These are phyloP conservation scores for Tretioscincus oriximinensis DNA, from an alignment of 2,113 vertebrate species.

Conservation along the genomic window DNA sequence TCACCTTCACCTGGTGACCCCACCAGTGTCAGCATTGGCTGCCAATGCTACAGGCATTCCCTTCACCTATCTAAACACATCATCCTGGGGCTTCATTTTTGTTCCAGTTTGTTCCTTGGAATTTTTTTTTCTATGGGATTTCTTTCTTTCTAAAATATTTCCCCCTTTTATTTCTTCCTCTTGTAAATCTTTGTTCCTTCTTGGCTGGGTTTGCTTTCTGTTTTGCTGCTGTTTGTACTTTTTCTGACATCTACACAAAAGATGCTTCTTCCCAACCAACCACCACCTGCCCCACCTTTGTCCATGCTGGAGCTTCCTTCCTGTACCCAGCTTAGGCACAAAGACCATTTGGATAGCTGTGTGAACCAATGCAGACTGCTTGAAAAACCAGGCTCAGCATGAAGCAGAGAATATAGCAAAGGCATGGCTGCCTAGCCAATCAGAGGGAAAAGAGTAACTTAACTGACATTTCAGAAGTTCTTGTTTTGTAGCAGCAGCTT, in stretches of 20 bases:
- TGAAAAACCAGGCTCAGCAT: conserved; percentile 66
- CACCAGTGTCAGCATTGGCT: conserved; percentile 41
- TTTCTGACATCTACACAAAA: conserved; percentile 21
- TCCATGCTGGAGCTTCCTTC: conserved; percentile 47
- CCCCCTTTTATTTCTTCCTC: background rate
- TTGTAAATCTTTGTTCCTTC: background rate
- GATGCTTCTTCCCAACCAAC: conserved; percentile 33
- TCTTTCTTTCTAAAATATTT: conserved; percentile 7
- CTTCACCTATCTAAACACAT: conserved; percentile 7
- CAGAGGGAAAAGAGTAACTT: background rate
- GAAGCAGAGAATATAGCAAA: background rate
- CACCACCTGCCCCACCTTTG: background rate
- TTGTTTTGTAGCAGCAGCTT: background rate
- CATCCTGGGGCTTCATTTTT: conserved; percentile 44
- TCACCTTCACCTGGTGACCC: conserved; percentile 41
- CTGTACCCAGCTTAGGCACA: background rate
- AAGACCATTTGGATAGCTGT: background rate
- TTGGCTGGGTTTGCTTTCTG: conserved; percentile 45
- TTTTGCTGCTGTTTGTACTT: conserved; percentile 55
- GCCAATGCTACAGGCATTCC: conserved; percentile 40
- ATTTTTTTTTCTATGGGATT: conserved; percentile 31
- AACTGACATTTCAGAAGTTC: background rate
- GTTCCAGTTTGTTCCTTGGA: conserved; percentile 28
- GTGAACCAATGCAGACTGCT: conserved; percentile 56
- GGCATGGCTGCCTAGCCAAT: background rate